These are phyloP conservation scores for Lasioglossum malachurum DNA, from an alignment of 2,888 invertebrate genomes.

Conservation along the genomic window DNA sequence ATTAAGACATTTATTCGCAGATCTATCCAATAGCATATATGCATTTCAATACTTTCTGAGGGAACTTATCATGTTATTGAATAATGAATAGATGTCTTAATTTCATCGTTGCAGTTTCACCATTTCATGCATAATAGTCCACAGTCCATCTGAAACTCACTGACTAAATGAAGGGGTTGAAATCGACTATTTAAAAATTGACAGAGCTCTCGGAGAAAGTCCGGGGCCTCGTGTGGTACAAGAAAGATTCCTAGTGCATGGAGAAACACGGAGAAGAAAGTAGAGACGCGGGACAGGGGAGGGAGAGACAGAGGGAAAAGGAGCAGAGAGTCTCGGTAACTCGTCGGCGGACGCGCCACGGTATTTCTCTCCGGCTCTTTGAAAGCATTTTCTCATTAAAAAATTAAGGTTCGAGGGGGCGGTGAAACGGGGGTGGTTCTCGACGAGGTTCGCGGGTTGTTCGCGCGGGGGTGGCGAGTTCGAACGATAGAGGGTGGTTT, in stretches of 20 bases:
- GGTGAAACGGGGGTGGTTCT: conserved; percentile 24
- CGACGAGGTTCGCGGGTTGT: conserved; percentile 38
- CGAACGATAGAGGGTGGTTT: conserved; percentile 45
- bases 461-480: conserved; percentile 46
- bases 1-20: no score
- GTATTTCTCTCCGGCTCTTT: conserved; percentile 85
- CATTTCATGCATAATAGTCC: no score
- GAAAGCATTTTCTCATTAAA: conserved; percentile 89
- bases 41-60: no score
- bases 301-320: not conserved
- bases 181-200: not conserved
- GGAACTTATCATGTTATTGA: no score
- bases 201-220: not conserved
- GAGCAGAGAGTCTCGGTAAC: conserved; percentile 74
- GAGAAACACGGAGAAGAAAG: not conserved
- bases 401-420: conserved; percentile 84
- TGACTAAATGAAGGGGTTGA: not conserved
- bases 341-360: conserved; percentile 82
- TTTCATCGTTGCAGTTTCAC: no score
- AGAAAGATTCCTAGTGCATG: not conserved
- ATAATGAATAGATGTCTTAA: no score
- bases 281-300: not conserved
- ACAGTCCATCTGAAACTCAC: no score
- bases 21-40: no score
- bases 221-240: not conserved